Conservation (phyloP, 2,888 invertebrate genomes). For the Aromia moschata region DNA sequence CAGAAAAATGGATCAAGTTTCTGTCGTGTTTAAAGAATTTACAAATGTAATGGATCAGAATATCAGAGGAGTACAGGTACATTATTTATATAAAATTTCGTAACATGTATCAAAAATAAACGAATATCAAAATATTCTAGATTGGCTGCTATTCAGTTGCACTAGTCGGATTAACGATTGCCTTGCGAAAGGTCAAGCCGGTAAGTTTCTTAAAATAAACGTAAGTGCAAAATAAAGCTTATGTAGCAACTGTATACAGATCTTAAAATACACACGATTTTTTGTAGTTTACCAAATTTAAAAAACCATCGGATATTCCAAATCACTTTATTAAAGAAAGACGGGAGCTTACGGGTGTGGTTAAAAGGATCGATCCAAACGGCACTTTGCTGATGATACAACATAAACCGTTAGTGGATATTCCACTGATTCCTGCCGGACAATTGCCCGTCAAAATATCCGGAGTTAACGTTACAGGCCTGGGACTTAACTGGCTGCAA, state of each 20-base stretch:
- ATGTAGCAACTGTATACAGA: too few relatives aligned
- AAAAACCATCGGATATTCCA: constrained; percentile 60
- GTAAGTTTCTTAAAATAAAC: too few relatives aligned
- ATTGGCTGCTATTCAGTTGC: constrained; percentile 67
- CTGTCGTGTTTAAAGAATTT: constrained; percentile 51
- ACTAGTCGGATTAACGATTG: constrained; percentile 62
- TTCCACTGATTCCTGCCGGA: constrained; percentile 50
- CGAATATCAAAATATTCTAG: too few relatives aligned
- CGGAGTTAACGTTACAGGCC: constrained; percentile 63
- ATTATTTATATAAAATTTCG: constrained; percentile 15
- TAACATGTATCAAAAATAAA: constrained; percentile 24
- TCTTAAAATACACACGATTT: constrained; percentile 11
- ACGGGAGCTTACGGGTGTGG: constrained; percentile 58
- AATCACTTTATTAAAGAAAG: constrained; percentile 58
- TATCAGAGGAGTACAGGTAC: constrained; percentile 60
- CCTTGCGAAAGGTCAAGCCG: constrained; percentile 66
- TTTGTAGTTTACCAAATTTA: constrained; percentile 61
- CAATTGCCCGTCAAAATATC: constrained; percentile 66
- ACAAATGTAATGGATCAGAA: constrained; percentile 57
- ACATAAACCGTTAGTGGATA: constrained; percentile 59
- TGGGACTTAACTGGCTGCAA: constrained; percentile 65
- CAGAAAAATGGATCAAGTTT: constrained; percentile 53
- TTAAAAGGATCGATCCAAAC: constrained; percentile 60
- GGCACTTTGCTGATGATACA: constrained; percentile 60
- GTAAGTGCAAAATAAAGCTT: too few relatives aligned